Evolutionary conservation across 1,140 invertebrate species (phyloP).

Genomic region (Portunus trituberculatus): DNA sequence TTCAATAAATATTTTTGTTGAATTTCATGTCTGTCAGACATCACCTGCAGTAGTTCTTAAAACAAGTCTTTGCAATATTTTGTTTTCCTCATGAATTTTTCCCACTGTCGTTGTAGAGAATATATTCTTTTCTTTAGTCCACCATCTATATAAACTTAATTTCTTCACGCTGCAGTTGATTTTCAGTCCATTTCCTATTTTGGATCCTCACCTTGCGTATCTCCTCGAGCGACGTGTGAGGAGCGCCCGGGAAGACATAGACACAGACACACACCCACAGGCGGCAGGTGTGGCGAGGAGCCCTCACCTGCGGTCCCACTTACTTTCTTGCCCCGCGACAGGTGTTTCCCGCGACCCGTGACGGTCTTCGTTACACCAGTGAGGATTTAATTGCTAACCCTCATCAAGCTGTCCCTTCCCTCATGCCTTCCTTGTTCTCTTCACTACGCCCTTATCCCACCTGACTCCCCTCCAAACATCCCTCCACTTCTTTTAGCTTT

Average conservation of each 20-base stretch:
- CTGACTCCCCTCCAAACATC: neutral
- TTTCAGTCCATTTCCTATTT: neutral
- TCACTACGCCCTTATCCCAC: neutral
- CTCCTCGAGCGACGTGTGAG: neutral
- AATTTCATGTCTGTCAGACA: neutral
- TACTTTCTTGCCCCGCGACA: neutral
- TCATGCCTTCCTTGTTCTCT: neutral
- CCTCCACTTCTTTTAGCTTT: neutral
- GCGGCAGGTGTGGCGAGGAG: neutral
- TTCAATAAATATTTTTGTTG: neutral
- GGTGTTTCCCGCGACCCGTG: neutral
- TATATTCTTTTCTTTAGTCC: too few species aligned
- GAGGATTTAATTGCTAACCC: constrained; percentile 22
- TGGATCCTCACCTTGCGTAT: neutral
- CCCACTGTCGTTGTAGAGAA: too few species aligned
- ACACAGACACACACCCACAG: neutral
- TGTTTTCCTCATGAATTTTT: too few species aligned
- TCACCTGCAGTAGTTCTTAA: too few species aligned
- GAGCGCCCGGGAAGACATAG: neutral
- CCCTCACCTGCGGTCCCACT: neutral
- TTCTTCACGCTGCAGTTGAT: neutral
- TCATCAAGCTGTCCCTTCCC: neutral
- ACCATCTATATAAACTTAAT: too few species aligned
- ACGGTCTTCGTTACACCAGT: neutral
- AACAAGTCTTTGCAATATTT: too few species aligned